Percentiles rank a stretch among this genome's conserved stretches.
Evolutionary conservation across 2,113 vertebrate genomes (phyloP).

Genomic region (Micromys minutus): DNA sequence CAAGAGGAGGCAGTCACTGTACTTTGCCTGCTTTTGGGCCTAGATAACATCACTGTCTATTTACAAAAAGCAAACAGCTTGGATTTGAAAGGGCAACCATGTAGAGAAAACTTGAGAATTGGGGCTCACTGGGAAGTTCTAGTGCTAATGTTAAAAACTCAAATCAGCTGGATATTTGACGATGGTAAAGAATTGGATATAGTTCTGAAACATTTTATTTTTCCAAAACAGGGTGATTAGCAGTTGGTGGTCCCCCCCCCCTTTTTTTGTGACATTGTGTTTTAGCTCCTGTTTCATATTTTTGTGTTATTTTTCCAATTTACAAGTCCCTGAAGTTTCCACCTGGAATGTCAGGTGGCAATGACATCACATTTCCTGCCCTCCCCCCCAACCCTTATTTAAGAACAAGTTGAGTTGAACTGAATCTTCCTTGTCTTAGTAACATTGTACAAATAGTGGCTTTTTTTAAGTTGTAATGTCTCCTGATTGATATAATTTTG

Average conservation of each 20-base stretch:
- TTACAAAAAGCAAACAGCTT: conserved; percentile 35
- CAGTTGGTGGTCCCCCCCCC: background rate
- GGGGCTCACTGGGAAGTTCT: conserved; percentile 43
- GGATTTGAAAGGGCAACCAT: conserved; percentile 34
- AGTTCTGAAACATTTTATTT: conserved; percentile 61
- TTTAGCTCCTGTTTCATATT: conserved; percentile 66
- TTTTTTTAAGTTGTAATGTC: conserved; percentile 74
- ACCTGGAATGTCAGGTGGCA: conserved; percentile 69
- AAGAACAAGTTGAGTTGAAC: conserved; percentile 73
- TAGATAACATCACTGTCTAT: conserved; percentile 27
- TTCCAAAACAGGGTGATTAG: conserved; percentile 68
- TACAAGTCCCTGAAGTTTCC: conserved; percentile 64
- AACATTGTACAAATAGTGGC: conserved; percentile 79
- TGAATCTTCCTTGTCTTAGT: conserved; percentile 76
- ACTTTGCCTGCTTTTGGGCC: conserved; percentile 53
- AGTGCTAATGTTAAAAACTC: conserved; percentile 56
- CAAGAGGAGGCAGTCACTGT: conserved; percentile 32
- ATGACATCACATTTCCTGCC: conserved; percentile 48
- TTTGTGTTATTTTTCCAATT: conserved; percentile 65
- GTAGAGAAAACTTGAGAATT: conserved; percentile 51
- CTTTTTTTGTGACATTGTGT: conserved; percentile 22
- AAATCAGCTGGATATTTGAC: conserved; percentile 55
- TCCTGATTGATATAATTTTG: conserved; percentile 76
- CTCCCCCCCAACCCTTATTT: conserved; percentile 41
- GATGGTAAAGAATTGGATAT: conserved; percentile 57